Evolutionary conservation across 2,797 vertebrate genomes (phyloP).

Genomic region (Crocodylus rhombifer): DNA sequence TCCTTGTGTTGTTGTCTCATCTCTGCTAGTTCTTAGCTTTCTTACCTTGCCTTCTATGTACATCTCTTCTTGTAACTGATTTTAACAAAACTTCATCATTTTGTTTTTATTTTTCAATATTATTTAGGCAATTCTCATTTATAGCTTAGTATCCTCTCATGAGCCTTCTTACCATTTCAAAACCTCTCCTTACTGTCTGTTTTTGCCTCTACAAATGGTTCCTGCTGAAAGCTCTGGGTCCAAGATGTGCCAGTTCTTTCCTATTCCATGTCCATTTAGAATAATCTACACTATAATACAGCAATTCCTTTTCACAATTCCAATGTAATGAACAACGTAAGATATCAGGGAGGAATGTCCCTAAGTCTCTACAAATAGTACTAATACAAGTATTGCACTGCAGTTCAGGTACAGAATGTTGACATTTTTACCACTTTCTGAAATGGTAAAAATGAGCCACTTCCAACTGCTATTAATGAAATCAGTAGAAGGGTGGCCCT

Average conservation of each 20-base stretch:
- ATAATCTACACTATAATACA: background rate
- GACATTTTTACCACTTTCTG: background rate
- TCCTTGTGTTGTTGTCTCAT: background rate
- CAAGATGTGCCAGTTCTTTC: background rate
- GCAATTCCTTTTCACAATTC: background rate
- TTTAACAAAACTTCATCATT: background rate
- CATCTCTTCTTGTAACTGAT: background rate
- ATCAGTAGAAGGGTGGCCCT: background rate
- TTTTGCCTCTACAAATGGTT: background rate
- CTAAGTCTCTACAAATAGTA: background rate
- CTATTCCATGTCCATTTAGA: background rate
- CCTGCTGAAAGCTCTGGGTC: background rate
- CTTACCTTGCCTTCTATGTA: background rate
- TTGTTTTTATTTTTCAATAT: background rate
- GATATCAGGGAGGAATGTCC: background rate
- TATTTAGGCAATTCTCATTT: constrained; percentile 6
- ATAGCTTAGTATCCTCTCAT: background rate
- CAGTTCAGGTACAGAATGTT: fast-evolving
- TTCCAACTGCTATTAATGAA: background rate
- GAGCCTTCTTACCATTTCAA: background rate
- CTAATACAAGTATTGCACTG: background rate
- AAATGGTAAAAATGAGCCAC: background rate
- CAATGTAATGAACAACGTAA: background rate
- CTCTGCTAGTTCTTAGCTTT: background rate
- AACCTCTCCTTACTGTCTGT: background rate